phyloP scores from a whole-genome alignment of 2,888 invertebrate species.

The Drosophila atroscutellata region DNA sequence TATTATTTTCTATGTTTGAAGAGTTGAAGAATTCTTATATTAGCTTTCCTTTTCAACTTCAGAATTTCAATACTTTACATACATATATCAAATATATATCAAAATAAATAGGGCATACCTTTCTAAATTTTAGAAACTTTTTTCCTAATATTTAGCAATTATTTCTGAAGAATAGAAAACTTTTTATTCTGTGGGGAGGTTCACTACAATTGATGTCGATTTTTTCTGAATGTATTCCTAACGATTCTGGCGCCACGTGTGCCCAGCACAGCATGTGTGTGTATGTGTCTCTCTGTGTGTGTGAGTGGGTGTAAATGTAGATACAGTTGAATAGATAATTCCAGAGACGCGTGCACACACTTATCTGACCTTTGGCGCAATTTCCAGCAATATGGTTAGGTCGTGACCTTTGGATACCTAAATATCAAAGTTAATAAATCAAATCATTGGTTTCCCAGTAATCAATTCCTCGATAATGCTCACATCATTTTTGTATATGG shows the following conservation, averaged over 20 bases:
- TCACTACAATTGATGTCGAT: no score
- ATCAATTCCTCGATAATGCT: neutral
- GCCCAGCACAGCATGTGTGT: neutral
- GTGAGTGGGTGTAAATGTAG: neutral
- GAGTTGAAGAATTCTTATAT: neutral
- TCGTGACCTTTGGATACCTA: conserved; percentile 15
- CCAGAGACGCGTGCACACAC: neutral
- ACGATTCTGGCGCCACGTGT: neutral
- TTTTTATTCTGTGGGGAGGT: neutral
- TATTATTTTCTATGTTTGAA: neutral
- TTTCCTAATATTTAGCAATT: neutral
- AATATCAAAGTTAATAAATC: conserved; percentile 3
- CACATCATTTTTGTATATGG: neutral
- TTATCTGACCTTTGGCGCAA: conserved; percentile 18
- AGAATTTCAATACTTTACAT: neutral
- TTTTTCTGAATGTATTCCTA: neutral
- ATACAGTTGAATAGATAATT: conserved; percentile 7
- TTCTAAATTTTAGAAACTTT: neutral
- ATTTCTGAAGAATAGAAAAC: neutral
- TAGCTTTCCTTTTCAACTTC: neutral
- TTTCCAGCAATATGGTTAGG: conserved; percentile 3
- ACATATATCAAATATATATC: neutral
- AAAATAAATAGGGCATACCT: neutral
- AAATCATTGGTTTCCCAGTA: neutral
- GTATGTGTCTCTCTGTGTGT: neutral